These are phyloP conservation scores for Dolichopus griseipennis DNA, from an alignment of 2,888 invertebrate species.

Conservation along the genomic window DNA sequence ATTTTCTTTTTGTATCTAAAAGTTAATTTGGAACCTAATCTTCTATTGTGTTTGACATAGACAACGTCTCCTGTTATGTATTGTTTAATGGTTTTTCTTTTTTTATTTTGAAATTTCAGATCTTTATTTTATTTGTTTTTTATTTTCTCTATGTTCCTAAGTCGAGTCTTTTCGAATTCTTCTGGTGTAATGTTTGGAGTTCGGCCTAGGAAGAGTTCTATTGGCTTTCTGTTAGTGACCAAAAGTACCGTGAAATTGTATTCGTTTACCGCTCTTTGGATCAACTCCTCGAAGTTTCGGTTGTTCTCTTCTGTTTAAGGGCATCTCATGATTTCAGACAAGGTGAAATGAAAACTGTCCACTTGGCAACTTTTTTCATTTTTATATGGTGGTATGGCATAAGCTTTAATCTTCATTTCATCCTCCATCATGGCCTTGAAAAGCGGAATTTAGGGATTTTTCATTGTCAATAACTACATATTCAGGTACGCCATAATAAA, in stretches of 20 bases:
- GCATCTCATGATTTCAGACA: slow-evolving; percentile 22
- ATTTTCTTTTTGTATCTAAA: slow-evolving; percentile 18
- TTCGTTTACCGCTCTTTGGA: slow-evolving; percentile 19
- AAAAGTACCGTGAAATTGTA: slow-evolving; percentile 19
- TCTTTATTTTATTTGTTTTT: slow-evolving; percentile 19
- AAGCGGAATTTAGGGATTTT: slow-evolving; percentile 17
- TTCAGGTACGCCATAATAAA: slow-evolving; percentile 20
- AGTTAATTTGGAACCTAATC: slow-evolving; percentile 19
- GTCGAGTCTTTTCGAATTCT: slow-evolving; percentile 18
- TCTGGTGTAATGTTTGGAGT: slow-evolving; percentile 17
- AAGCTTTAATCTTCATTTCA: slow-evolving; percentile 18
- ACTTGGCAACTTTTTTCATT: slow-evolving; percentile 21
- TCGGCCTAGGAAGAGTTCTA: slow-evolving; percentile 21
- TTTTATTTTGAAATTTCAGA: slow-evolving; percentile 21
- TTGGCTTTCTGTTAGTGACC: slow-evolving; percentile 19
- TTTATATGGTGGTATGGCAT: slow-evolving; percentile 19
- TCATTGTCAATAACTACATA: slow-evolving; percentile 21
- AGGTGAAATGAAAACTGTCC: slow-evolving; percentile 23
- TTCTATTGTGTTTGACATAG: slow-evolving; percentile 18
- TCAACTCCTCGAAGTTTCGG: slow-evolving; percentile 20
- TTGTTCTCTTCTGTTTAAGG: slow-evolving; percentile 15
- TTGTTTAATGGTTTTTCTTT: slow-evolving; percentile 17
- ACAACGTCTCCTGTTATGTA: slow-evolving; percentile 19
- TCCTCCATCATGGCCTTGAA: slow-evolving; percentile 17
- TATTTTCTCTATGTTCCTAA: slow-evolving; percentile 18